These are phyloP conservation scores for Ptilodon capucinus DNA, from an alignment of 2,888 invertebrate genomes.

Conservation along the genomic window DNA sequence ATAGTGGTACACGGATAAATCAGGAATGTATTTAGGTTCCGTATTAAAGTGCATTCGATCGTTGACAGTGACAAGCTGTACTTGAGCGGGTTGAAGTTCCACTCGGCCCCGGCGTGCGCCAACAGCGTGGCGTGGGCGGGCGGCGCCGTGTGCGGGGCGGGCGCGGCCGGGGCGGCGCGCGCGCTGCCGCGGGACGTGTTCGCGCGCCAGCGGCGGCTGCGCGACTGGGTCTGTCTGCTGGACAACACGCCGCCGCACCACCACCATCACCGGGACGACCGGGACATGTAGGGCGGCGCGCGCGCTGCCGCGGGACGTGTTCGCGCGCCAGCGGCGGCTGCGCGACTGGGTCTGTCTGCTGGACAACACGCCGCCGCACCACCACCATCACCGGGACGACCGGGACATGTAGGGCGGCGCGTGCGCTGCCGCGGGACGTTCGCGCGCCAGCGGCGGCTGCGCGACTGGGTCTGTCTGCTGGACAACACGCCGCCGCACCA, in stretches of 20 bases:
- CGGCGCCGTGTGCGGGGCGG: constrained; percentile 85
- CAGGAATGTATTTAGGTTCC: too few species aligned
- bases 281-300: constrained; percentile 10
- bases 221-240: constrained; percentile 90
- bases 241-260: constrained; percentile 76
- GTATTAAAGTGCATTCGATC: too few species aligned
- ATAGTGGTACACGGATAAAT: too few species aligned
- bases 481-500: constrained; percentile 67
- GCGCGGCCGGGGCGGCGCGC: constrained; percentile 83
- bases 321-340: constrained; percentile 85
- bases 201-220: constrained; percentile 85
- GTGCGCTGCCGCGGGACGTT: background rate
- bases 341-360: constrained; percentile 92
- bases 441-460: constrained; percentile 82
- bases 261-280: constrained; percentile 41
- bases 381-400: constrained; percentile 41
- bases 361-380: constrained; percentile 76
- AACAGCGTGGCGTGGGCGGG: constrained; percentile 93
- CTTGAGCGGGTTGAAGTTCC: constrained; percentile 86
- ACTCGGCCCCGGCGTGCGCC: constrained; percentile 87
- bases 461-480: constrained; percentile 89
- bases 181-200: constrained; percentile 90
- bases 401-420: constrained; percentile 11
- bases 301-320: constrained; percentile 85
- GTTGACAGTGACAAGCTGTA: constrained; percentile 32